Evolutionary conservation across 2,797 vertebrate genomes (phyloP).

Genomic region (Muraenolepis orangiensis): DNA sequence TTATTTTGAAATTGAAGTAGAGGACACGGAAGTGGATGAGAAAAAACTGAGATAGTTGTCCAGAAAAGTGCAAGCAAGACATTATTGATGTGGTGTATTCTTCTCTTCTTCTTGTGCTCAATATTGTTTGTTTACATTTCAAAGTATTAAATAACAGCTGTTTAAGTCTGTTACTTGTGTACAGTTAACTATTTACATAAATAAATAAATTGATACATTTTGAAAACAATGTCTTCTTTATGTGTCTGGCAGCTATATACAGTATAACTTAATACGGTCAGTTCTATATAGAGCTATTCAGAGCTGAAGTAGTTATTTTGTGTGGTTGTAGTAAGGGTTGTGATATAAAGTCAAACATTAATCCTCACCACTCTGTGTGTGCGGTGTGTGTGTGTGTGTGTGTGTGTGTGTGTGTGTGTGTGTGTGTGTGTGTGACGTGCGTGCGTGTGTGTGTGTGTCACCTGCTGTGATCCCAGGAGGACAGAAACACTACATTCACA

Average conservation of each 20-base stretch:
- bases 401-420: background rate
- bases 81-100: slow-evolving; percentile 9
- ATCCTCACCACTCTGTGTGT: too few species aligned
- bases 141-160: slow-evolving; percentile 73
- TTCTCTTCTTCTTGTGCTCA: slow-evolving; percentile 61
- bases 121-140: slow-evolving; percentile 78
- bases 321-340: too few species aligned
- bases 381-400: background rate
- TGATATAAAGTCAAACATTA: too few species aligned
- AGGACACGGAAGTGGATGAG: slow-evolving; percentile 41
- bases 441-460: background rate
- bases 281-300: too few species aligned
- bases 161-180: slow-evolving; percentile 72
- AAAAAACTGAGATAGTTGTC: slow-evolving; percentile 35
- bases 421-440: background rate
- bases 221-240: slow-evolving; percentile 30
- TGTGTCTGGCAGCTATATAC: background rate
- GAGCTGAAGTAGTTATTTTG: too few species aligned
- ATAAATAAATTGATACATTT: slow-evolving; percentile 64
- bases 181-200: slow-evolving; percentile 66
- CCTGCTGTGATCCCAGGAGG: background rate
- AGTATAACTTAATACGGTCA: too few species aligned
- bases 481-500: background rate
- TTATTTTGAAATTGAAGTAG: background rate
- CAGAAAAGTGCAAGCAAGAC: slow-evolving; percentile 33